Evolutionary conservation across 2,888 invertebrate species (phyloP).

Genomic region (Leuctra nigra): DNA sequence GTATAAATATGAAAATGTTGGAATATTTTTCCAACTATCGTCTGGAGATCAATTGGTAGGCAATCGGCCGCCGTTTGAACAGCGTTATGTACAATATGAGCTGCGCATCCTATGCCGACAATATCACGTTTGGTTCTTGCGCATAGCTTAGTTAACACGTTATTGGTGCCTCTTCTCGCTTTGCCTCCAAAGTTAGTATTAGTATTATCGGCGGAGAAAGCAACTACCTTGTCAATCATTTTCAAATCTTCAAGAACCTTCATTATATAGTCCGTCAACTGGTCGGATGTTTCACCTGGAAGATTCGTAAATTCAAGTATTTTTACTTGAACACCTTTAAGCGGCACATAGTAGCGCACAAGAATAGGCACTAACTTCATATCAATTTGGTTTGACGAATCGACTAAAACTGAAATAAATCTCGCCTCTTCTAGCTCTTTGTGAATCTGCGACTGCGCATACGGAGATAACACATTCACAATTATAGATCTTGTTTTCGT

Average conservation of each 20-base stretch:
- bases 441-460: too few relatives aligned
- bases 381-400: not conserved
- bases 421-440: not conserved
- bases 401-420: not conserved
- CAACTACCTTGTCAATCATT: conserved; percentile 26
- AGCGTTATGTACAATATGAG: conserved; percentile 36
- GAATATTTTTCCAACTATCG: conserved; percentile 35
- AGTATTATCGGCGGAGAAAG: conserved; percentile 39
- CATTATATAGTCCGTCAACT: conserved; percentile 7
- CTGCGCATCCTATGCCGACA: conserved; percentile 34
- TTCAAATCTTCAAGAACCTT: not conserved
- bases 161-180: conserved; percentile 28
- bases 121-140: conserved; percentile 22
- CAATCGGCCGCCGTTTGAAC: conserved; percentile 34
- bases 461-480: not conserved
- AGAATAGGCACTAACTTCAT: not conserved
- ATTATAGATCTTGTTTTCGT: not conserved
- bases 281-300: conserved; percentile 6
- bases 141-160: conserved; percentile 31
- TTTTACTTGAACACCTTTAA: not conserved
- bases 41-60: conserved; percentile 35
- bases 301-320: conserved; percentile 11
- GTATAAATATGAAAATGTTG: conserved; percentile 36
- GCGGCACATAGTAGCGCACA: not conserved
- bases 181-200: conserved; percentile 35